phyloP scores from a whole-genome alignment of 1,140 invertebrate genomes.

The Frieseomelitta varia region DNA sequence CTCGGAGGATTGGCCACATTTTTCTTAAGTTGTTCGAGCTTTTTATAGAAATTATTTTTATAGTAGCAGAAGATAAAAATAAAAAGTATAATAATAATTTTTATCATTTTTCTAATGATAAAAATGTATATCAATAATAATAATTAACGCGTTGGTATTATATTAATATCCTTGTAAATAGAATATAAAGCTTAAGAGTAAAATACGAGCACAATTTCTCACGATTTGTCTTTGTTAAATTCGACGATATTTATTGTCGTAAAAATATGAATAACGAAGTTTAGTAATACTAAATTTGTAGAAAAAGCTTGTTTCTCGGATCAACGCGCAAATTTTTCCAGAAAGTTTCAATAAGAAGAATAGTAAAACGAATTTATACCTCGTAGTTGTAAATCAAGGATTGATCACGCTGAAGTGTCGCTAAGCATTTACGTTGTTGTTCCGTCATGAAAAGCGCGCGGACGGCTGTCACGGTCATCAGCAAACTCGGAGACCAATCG shows the following conservation, averaged over 20 bases:
- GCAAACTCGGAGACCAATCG: constrained; percentile 80
- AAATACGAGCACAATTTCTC: background rate
- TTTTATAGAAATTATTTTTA: background rate
- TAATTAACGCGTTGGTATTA: background rate
- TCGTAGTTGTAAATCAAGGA: constrained; percentile 83
- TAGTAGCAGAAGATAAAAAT: background rate
- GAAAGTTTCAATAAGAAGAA: no score
- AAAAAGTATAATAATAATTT: background rate
- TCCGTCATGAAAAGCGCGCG: constrained; percentile 83
- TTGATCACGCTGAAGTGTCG: constrained; percentile 83
- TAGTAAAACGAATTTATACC: constrained; percentile 59
- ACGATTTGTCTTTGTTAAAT: background rate
- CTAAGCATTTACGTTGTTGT: constrained; percentile 82
- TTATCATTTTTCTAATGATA: background rate
- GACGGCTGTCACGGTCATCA: constrained; percentile 84
- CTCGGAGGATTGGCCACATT: constrained; percentile 82
- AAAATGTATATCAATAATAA: background rate
- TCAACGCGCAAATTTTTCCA: background rate
- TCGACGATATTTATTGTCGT: background rate
- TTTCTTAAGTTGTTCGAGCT: constrained; percentile 83
- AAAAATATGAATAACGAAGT: background rate
- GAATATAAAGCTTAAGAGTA: background rate
- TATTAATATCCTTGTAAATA: no score
- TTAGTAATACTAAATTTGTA: background rate
- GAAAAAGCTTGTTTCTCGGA: background rate